A percentile compares a stretch with the other conserved stretches of the same genome.
Conservation (phyloP, 2,797 vertebrate species). For the Acomys russatus region DNA sequence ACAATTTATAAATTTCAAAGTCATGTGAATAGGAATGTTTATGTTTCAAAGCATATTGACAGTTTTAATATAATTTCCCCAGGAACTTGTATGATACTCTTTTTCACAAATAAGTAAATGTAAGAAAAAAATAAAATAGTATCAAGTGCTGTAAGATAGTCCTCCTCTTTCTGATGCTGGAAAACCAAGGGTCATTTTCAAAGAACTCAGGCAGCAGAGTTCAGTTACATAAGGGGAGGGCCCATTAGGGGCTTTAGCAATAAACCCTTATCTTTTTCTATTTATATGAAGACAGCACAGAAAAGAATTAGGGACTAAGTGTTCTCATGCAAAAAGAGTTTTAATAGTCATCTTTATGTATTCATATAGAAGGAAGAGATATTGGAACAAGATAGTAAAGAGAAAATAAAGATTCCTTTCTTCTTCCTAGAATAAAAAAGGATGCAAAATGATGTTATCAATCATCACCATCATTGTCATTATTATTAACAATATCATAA, state of each 20-base stretch:
- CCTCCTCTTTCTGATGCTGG: neutral
- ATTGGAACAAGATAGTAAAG: neutral
- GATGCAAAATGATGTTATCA: neutral
- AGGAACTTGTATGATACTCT: neutral
- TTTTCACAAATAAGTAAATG: neutral
- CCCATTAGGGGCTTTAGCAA: neutral
- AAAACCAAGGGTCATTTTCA: neutral
- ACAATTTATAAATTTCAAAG: constrained; percentile 1
- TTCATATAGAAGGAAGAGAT: neutral
- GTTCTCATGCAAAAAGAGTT: neutral
- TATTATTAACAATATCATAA: neutral
- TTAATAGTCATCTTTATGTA: neutral
- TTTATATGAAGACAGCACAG: neutral
- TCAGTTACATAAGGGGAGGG: neutral
- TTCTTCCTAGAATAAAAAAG: neutral
- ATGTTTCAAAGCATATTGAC: neutral
- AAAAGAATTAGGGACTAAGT: neutral
- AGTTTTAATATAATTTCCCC: neutral
- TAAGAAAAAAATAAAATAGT: neutral
- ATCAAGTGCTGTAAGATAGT: neutral
- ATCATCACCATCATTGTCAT: neutral
- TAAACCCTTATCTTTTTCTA: neutral
- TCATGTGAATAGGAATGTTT: neutral
- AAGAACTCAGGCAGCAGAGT: neutral
- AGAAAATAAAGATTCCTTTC: neutral